These are phyloP conservation scores for Lasioglossum vierecki DNA, from an alignment of 2,888 invertebrate species.

Conservation along the genomic window DNA sequence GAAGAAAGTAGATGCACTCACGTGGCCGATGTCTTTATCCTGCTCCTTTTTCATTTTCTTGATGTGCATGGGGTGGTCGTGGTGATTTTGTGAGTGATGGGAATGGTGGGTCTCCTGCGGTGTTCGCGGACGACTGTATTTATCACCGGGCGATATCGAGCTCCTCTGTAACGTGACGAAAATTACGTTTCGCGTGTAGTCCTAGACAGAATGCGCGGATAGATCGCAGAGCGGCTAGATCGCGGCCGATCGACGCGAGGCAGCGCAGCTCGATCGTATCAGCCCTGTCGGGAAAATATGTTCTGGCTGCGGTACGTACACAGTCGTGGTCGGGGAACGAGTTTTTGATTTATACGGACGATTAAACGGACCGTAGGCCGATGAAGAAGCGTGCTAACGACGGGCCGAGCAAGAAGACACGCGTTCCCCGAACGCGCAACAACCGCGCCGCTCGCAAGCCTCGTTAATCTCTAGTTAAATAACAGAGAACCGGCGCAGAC, in stretches of 20 bases:
- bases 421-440: slow-evolving; percentile 10
- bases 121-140: slow-evolving; percentile 91
- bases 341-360: slow-evolving; percentile 32
- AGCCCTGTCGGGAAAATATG: neutral
- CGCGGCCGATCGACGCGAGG: neutral
- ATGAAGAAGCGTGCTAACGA: slow-evolving; percentile 21
- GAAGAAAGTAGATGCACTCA: slow-evolving; percentile 84
- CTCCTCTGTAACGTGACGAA: slow-evolving; percentile 87
- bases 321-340: neutral
- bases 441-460: neutral
- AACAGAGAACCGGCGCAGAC: slow-evolving; percentile 64
- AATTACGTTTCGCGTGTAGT: slow-evolving; percentile 23
- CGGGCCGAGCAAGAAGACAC: slow-evolving; percentile 20
- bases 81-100: slow-evolving; percentile 85
- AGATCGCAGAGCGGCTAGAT: neutral
- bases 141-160: slow-evolving; percentile 94
- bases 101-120: slow-evolving; percentile 88
- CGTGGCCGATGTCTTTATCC: slow-evolving; percentile 92
- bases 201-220: neutral
- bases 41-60: slow-evolving; percentile 92
- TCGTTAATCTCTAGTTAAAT: slow-evolving; percentile 66
- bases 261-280: slow-evolving; percentile 25
- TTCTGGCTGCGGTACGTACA: neutral
- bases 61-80: slow-evolving; percentile 81
- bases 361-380: slow-evolving; percentile 9